A percentile compares a stretch with the other conserved stretches of the same genome.
Conservation (phyloP, 2,113 vertebrate genomes). For the Pitta sordida region DNA sequence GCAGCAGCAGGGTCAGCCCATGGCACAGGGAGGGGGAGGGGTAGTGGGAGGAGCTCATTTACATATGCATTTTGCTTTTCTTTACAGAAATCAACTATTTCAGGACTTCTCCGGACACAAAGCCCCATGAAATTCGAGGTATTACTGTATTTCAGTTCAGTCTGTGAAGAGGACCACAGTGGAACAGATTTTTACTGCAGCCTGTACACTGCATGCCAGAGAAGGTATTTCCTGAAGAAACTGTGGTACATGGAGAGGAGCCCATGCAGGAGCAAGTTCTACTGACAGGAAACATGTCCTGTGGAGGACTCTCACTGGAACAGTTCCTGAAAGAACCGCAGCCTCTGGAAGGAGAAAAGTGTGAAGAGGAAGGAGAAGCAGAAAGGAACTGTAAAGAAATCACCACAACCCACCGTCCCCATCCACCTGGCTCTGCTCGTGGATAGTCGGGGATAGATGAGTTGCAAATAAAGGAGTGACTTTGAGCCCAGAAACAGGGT, state of each 20-base stretch:
- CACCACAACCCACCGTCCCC: not conserved
- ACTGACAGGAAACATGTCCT: not conserved
- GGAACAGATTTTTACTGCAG: not conserved
- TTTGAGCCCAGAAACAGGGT: not conserved
- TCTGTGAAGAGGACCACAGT: not conserved
- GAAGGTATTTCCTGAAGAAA: not conserved
- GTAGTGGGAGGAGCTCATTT: no score
- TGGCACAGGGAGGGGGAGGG: no score
- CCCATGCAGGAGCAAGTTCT: not conserved
- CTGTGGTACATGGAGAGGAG: not conserved
- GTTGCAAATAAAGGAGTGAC: not conserved
- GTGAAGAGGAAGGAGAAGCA: not conserved
- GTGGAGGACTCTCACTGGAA: not conserved
- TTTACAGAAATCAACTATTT: no score
- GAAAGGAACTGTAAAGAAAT: not conserved
- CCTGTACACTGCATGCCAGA: not conserved
- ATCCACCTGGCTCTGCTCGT: accelerated
- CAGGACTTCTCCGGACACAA: no score
- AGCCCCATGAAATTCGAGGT: no score
- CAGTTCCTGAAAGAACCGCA: not conserved
- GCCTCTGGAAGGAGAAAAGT: not conserved
- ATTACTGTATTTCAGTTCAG: not conserved
- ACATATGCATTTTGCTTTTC: no score
- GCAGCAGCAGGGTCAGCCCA: no score
- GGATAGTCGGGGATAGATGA: not conserved